Conservation (phyloP, 2,113 vertebrate species). For the Tamias sibiricus region DNA sequence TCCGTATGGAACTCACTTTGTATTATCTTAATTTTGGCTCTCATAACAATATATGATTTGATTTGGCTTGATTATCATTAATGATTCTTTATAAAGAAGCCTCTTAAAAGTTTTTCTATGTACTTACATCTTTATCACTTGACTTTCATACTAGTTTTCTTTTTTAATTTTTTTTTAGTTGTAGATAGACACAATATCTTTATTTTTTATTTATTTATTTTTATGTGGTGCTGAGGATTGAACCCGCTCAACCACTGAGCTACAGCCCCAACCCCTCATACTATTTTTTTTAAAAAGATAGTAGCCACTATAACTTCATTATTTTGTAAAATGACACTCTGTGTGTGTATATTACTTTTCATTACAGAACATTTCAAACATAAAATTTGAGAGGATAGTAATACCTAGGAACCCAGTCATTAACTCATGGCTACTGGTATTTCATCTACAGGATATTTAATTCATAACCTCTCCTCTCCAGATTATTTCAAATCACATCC, state of each 20-base stretch:
- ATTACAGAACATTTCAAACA: conserved; percentile 16
- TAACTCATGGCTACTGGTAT: not conserved
- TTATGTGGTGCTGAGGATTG: too few species aligned
- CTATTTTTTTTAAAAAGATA: conserved; percentile 43
- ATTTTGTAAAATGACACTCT: conserved; percentile 1
- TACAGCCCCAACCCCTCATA: too few species aligned
- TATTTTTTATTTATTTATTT: too few species aligned
- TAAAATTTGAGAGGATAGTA: conserved; percentile 28
- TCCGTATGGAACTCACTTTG: not conserved
- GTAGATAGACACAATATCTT: too few species aligned
- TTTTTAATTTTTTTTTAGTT: too few species aligned
- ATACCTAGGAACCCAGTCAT: not conserved
- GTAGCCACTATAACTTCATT: not conserved
- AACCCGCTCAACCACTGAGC: too few species aligned
- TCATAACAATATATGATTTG: not conserved
- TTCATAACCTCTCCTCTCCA: not conserved
- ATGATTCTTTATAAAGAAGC: not conserved
- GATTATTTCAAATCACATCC: conserved; percentile 26
- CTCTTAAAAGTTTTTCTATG: not conserved
- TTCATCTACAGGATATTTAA: not conserved
- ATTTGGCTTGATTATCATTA: conserved; percentile 12
- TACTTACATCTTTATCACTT: not conserved
- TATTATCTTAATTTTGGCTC: not conserved
- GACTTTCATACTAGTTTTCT: not conserved
- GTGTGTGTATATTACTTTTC: not conserved